Evolutionary conservation across 1,140 invertebrate species (phyloP).

Genomic region (Drusus annulatus): DNA sequence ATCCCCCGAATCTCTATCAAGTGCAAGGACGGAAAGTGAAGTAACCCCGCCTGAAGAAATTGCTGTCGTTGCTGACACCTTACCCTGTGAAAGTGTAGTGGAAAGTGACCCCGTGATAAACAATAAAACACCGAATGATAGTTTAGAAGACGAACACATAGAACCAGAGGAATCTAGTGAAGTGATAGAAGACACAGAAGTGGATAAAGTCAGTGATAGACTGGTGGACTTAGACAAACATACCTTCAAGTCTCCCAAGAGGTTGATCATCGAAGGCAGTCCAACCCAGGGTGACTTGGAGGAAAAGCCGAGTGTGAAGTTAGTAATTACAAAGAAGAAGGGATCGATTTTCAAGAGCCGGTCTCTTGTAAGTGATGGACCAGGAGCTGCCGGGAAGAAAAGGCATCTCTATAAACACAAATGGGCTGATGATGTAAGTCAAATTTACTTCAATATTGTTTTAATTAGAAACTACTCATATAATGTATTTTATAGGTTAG

Average conservation of each 20-base stretch:
- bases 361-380: slow-evolving; percentile 78
- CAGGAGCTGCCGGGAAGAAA: slow-evolving; percentile 79
- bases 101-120: slow-evolving; percentile 32
- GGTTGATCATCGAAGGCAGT: slow-evolving; percentile 60
- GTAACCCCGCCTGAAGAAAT: slow-evolving; percentile 26
- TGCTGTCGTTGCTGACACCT: neutral
- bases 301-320: slow-evolving; percentile 73
- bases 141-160: slow-evolving; percentile 23
- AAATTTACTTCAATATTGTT: neutral
- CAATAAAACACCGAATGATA: slow-evolving; percentile 29
- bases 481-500: no score
- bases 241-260: slow-evolving; percentile 68
- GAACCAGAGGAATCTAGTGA: slow-evolving; percentile 46
- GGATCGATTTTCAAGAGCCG: slow-evolving; percentile 93
- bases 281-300: slow-evolving; percentile 63
- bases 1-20: slow-evolving; percentile 47
- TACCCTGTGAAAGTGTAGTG: slow-evolving; percentile 38
- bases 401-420: slow-evolving; percentile 89
- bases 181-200: slow-evolving; percentile 40
- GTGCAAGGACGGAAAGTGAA: slow-evolving; percentile 52
- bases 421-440: slow-evolving; percentile 82
- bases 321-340: slow-evolving; percentile 83
- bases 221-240: slow-evolving; percentile 52
- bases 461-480: no score
- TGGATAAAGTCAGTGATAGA: slow-evolving; percentile 44